Conservation (phyloP, 2,797 vertebrate species). For the Cossypha dichroa region DNA sequence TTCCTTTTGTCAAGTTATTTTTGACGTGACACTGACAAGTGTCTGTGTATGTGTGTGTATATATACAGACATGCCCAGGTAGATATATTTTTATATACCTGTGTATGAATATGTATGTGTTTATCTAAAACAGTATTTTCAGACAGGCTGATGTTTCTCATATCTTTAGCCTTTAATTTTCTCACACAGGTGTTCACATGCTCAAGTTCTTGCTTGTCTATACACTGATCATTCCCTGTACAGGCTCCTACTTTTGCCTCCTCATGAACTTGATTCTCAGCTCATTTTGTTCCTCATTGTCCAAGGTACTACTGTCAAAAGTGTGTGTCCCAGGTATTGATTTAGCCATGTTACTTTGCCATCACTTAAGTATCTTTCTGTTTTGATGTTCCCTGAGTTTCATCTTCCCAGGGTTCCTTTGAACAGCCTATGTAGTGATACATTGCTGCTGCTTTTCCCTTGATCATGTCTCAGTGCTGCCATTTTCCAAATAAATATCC, state of each 20-base stretch:
- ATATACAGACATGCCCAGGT: fast-evolving
- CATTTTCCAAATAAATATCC: background rate
- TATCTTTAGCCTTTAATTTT: background rate
- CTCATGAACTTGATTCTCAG: background rate
- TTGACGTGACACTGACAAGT: background rate
- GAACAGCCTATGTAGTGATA: background rate
- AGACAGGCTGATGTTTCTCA: background rate
- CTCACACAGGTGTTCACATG: background rate
- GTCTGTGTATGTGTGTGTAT: fast-evolving
- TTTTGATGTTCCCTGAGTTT: background rate
- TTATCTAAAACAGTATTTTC: background rate
- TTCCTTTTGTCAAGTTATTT: background rate
- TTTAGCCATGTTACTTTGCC: background rate
- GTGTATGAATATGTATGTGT: background rate
- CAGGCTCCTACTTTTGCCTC: background rate
- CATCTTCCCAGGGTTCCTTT: background rate
- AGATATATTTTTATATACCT: background rate
- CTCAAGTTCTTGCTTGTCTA: background rate
- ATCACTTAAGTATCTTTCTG: background rate
- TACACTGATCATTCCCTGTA: background rate
- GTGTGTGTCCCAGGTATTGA: background rate
- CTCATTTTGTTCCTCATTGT: background rate
- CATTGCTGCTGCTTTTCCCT: background rate
- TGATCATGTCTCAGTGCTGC: background rate
- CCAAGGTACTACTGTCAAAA: background rate